phyloP scores from a whole-genome alignment of 2,797 vertebrate genomes.

The Paedocypris micromegethes region DNA sequence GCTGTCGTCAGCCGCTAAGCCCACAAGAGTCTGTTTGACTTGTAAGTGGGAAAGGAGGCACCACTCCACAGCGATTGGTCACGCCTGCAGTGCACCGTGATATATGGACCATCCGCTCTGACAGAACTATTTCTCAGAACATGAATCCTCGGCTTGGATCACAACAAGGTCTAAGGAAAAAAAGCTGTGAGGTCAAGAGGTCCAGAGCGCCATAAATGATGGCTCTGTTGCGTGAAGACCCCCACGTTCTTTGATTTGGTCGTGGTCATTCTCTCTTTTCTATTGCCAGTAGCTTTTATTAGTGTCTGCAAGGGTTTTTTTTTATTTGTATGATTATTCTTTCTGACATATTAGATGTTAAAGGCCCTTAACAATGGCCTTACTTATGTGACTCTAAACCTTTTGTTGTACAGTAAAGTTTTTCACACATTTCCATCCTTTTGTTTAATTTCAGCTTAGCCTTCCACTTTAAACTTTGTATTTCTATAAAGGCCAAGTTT shows the following conservation, averaged over 20 bases:
- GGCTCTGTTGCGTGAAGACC: background rate
- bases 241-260: background rate
- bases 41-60: slow-evolving; percentile 31
- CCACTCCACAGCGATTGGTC: slow-evolving; percentile 29
- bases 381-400: no score
- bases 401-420: no score
- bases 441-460: no score
- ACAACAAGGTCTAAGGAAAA: slow-evolving; percentile 13
- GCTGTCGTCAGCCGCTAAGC: slow-evolving; percentile 35
- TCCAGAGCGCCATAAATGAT: slow-evolving; percentile 15
- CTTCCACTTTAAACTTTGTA: no score
- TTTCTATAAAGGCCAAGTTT: no score
- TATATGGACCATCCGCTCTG: slow-evolving; percentile 6
- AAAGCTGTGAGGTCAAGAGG: slow-evolving; percentile 13
- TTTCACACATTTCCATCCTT: no score
- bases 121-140: slow-evolving; percentile 37
- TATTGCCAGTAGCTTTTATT: background rate
- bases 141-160: slow-evolving; percentile 31
- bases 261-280: background rate
- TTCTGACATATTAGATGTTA: no score
- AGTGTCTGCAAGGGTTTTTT: no score
- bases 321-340: no score
- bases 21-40: slow-evolving; percentile 28
- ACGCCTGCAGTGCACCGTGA: slow-evolving; percentile 8
- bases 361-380: no score